Evolutionary conservation across 2,113 vertebrate species (phyloP).

Genomic region (Rhegmatorhina hoffmannsi): DNA sequence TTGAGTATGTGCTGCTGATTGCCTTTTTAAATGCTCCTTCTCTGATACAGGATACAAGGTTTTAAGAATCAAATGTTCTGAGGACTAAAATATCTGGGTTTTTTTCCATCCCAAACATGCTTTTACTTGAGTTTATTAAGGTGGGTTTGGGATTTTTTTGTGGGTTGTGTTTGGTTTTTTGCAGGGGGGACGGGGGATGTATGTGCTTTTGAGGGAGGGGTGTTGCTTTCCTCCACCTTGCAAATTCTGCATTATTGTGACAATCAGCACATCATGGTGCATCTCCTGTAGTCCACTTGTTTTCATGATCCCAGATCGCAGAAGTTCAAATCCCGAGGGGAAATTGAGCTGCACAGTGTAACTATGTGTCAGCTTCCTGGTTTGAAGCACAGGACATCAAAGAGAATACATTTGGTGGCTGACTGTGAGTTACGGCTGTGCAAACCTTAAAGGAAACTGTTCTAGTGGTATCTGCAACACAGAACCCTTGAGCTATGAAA

Average conservation of each 20-base stretch:
- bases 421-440: constrained; percentile 34
- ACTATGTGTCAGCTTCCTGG: not conserved
- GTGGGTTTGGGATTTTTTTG: not conserved
- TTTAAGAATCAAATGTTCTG: not conserved
- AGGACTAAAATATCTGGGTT: not conserved
- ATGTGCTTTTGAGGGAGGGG: not conserved
- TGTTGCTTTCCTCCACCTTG: not conserved
- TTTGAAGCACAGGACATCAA: not conserved
- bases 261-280: not conserved
- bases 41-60: not conserved
- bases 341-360: not conserved
- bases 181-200: not conserved
- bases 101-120: not conserved
- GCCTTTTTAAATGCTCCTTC: not conserved
- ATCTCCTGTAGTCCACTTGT: not conserved
- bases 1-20: not conserved
- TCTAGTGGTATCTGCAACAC: not conserved
- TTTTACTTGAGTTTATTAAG: not conserved
- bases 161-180: too few relatives aligned
- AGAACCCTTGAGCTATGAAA: not conserved
- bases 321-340: not conserved
- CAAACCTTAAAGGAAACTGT: constrained; percentile 16
- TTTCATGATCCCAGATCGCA: not conserved
- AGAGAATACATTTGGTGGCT: not conserved
- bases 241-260: not conserved